A percentile compares a stretch with the other conserved stretches of the same genome.
phyloP scores from a whole-genome alignment of 2,113 vertebrate genomes.

The Chaetops frenatus region DNA sequence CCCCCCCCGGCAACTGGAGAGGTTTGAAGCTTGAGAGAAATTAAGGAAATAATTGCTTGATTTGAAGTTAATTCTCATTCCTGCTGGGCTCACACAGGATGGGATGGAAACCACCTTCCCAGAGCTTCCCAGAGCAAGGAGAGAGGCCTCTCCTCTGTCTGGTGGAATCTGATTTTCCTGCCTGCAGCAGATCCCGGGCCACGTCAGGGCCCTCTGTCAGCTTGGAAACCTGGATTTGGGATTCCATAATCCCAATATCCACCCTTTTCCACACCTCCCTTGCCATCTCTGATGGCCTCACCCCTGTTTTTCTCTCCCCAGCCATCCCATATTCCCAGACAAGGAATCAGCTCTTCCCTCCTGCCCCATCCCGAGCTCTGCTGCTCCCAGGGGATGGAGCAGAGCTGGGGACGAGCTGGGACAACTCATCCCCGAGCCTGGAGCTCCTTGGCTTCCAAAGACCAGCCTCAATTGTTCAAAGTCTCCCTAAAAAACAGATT shows the following conservation, averaged over 20 bases:
- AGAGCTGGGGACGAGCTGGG: neutral
- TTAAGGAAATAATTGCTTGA: conserved; percentile 9
- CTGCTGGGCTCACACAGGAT: neutral
- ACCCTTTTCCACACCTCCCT: neutral
- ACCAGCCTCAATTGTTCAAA: neutral
- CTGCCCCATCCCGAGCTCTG: rapidly evolving
- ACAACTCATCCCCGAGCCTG: neutral
- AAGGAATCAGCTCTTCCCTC: neutral
- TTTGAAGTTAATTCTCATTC: neutral
- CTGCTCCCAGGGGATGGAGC: neutral
- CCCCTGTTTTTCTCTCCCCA: neutral
- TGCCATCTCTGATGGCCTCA: neutral
- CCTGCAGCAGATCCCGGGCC: neutral
- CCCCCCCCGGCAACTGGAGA: neutral
- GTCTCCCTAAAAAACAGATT: neutral
- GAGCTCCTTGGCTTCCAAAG: conserved; percentile 20
- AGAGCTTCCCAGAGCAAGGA: neutral
- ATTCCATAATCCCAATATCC: rapidly evolving
- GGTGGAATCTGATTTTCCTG: neutral
- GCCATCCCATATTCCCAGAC: neutral
- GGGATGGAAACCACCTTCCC: neutral
- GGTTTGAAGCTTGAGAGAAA: neutral
- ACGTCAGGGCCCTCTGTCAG: rapidly evolving
- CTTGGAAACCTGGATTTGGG: neutral
- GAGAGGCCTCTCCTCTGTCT: neutral